These are phyloP conservation scores for Cettia cetti DNA, from an alignment of 2,113 vertebrate species.

Conservation along the genomic window DNA sequence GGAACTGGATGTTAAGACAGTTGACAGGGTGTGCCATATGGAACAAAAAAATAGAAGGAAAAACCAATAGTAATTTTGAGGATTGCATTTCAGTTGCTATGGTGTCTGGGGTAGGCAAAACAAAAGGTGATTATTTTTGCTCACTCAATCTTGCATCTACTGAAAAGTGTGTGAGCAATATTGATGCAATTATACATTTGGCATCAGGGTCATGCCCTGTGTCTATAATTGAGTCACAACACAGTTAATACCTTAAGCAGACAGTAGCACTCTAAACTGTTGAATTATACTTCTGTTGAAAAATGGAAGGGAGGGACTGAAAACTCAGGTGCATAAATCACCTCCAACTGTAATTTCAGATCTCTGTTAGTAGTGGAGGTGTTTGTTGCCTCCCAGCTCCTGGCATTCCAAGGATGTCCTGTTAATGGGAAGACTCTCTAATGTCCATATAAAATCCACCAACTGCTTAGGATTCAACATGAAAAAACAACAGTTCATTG, in stretches of 20 bases:
- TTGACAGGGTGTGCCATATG: background rate
- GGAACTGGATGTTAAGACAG: background rate
- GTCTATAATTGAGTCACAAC: background rate
- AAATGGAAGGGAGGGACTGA: background rate
- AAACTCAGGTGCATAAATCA: background rate
- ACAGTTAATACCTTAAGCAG: background rate
- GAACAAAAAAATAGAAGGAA: background rate
- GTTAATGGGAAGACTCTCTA: background rate
- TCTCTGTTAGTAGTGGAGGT: background rate
- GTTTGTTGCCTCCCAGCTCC: background rate
- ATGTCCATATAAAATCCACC: background rate
- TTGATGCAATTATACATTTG: background rate
- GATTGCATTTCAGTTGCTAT: background rate
- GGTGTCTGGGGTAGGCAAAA: background rate
- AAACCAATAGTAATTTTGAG: background rate
- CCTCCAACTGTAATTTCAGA: background rate
- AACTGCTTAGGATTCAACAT: background rate
- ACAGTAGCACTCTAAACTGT: background rate
- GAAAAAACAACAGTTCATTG: background rate
- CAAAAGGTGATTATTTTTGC: background rate
- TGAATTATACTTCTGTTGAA: background rate
- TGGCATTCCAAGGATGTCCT: background rate
- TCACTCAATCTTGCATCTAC: background rate
- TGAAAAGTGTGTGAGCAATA: background rate
- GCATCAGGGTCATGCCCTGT: background rate